Percentiles rank a stretch among this genome's conserved stretches.
Conservation (phyloP, 2,797 vertebrate species). For the Salmo trutta region DNA sequence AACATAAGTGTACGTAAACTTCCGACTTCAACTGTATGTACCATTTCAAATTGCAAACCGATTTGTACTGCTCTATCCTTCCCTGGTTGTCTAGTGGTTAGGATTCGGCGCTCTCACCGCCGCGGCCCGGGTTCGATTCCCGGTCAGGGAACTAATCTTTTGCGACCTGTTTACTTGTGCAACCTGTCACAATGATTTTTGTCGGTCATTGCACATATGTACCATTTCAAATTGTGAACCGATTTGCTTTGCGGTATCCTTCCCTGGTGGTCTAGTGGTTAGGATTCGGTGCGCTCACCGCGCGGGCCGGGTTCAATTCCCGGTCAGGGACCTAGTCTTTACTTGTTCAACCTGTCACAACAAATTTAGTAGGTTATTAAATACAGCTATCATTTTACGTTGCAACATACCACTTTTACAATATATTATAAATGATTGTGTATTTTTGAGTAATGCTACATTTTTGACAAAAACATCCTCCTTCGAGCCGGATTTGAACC, state of each 20-base stretch:
- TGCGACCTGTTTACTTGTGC: not conserved
- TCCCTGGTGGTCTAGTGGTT: slow-evolving; percentile 82
- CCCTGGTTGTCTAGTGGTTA: slow-evolving; percentile 82
- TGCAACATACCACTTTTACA: too few relatives aligned
- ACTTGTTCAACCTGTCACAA: not conserved
- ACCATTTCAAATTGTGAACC: too few relatives aligned
- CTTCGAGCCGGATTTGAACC: slow-evolving; percentile 33
- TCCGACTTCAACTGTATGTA: too few relatives aligned
- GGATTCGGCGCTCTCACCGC: slow-evolving; percentile 74
- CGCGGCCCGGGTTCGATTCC: slow-evolving; percentile 64
- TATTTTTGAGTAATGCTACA: too few relatives aligned
- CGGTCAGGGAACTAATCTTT: slow-evolving; percentile 51
- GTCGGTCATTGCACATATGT: too few relatives aligned
- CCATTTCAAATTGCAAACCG: too few relatives aligned
- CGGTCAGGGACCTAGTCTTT: slow-evolving; percentile 38
- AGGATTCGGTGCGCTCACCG: slow-evolving; percentile 75
- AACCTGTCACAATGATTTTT: too few relatives aligned
- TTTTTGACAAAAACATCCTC: not conserved
- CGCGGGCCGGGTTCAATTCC: not conserved
- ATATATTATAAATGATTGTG: too few relatives aligned
- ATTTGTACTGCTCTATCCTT: slow-evolving; percentile 10
- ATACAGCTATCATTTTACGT: too few relatives aligned
- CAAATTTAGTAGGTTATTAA: too few relatives aligned
- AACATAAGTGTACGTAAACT: too few relatives aligned
- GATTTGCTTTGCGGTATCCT: too few relatives aligned